Percentiles rank a stretch among this genome's conserved stretches.
These are phyloP conservation scores for Leptopilina boulardi DNA, from an alignment of 1,140 invertebrate genomes.

Conservation along the genomic window DNA sequence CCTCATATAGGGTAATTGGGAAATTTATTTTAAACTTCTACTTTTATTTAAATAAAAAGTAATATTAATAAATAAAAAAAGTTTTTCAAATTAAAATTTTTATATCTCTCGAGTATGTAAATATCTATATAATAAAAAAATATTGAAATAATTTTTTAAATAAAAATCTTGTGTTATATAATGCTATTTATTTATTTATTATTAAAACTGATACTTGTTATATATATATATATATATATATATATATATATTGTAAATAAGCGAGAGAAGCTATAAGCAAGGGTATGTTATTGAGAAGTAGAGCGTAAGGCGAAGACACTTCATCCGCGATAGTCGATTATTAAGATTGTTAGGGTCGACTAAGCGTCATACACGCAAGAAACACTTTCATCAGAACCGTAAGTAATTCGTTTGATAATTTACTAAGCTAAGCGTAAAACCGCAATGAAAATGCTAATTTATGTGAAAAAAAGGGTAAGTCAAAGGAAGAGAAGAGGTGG, in stretches of 20 bases:
- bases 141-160: no score
- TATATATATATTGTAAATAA: not conserved
- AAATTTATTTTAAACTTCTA: no score
- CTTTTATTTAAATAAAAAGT: no score
- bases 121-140: no score
- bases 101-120: no score
- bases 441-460: slow-evolving; percentile 63
- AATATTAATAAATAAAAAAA: no score
- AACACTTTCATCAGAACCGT: slow-evolving; percentile 55
- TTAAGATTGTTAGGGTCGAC: slow-evolving; percentile 31
- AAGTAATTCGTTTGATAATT: slow-evolving; percentile 59
- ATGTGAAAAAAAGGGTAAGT: slow-evolving; percentile 51
- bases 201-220: not conserved
- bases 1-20: no score
- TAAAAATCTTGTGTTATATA: no score
- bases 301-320: slow-evolving; percentile 24
- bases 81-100: no score
- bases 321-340: slow-evolving; percentile 19
- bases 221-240: no score
- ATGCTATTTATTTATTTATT: not conserved
- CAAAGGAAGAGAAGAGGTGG: not conserved
- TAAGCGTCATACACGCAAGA: slow-evolving; percentile 28
- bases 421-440: slow-evolving; percentile 57
- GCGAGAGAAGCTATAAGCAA: not conserved
- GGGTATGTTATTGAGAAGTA: slow-evolving; percentile 30